phyloP scores from a whole-genome alignment of 1,140 invertebrate species.

The Zophobas morio region DNA sequence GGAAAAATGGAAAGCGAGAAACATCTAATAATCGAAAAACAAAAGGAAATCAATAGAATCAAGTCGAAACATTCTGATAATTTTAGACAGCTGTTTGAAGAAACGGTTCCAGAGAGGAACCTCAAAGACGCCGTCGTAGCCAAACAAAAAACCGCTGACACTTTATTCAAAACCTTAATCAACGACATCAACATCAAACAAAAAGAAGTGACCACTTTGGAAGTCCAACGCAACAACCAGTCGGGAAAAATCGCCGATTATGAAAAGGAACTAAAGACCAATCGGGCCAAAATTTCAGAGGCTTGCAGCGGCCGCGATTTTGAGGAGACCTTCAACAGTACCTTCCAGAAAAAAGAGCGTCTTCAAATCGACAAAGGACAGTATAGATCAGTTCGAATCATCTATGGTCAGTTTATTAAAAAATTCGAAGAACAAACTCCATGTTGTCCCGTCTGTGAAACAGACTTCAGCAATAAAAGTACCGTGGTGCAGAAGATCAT shows the following conservation, averaged over 20 bases:
- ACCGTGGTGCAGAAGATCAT: slow-evolving; percentile 54
- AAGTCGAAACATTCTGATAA: slow-evolving; percentile 75
- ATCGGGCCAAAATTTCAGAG: slow-evolving; percentile 65
- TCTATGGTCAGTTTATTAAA: slow-evolving; percentile 68
- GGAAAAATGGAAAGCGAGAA: slow-evolving; percentile 64
- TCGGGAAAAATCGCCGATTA: slow-evolving; percentile 60
- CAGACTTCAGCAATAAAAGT: slow-evolving; percentile 60
- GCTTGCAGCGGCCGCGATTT: slow-evolving; percentile 66
- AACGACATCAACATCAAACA: slow-evolving; percentile 75
- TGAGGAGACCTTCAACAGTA: slow-evolving; percentile 63
- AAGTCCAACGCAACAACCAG: slow-evolving; percentile 60
- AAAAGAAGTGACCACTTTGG: slow-evolving; percentile 68
- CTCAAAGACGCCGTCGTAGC: slow-evolving; percentile 74
- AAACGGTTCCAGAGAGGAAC: slow-evolving; percentile 74
- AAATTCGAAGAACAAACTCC: slow-evolving; percentile 59
- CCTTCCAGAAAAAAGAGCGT: slow-evolving; percentile 65
- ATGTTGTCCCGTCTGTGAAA: slow-evolving; percentile 65
- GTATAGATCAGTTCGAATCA: slow-evolving; percentile 66
- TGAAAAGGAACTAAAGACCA: slow-evolving; percentile 65
- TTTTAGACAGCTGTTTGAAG: slow-evolving; percentile 73
- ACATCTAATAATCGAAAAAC: slow-evolving; percentile 69
- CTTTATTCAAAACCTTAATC: slow-evolving; percentile 70
- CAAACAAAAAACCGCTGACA: slow-evolving; percentile 68
- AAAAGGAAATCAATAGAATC: slow-evolving; percentile 73
- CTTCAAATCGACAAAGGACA: slow-evolving; percentile 68